phyloP scores from a whole-genome alignment of 2,888 invertebrate species.

The Oligia strigilis region DNA sequence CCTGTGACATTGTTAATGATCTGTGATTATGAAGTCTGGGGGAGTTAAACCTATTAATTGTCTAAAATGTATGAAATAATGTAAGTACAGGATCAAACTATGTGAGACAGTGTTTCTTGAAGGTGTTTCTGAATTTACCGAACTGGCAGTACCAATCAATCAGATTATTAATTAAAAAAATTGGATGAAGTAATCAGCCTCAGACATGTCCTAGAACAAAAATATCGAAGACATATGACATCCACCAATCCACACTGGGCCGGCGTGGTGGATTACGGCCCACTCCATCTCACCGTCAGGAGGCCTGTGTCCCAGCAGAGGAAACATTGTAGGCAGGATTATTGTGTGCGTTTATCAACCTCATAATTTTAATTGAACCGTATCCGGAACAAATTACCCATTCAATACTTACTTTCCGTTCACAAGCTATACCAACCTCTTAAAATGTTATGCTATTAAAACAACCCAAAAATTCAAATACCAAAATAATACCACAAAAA shows the following conservation, averaged over 20 bases:
- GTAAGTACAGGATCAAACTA: background rate
- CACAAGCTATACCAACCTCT: background rate
- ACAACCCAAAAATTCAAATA: background rate
- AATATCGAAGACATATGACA: background rate
- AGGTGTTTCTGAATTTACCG: background rate
- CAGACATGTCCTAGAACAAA: too few relatives aligned
- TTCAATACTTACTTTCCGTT: background rate
- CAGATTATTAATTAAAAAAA: too few relatives aligned
- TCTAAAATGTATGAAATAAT: background rate
- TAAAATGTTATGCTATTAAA: background rate
- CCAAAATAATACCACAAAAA: slow-evolving; percentile 1
- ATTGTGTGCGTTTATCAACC: background rate
- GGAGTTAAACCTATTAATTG: background rate
- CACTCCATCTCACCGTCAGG: background rate
- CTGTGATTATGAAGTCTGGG: background rate
- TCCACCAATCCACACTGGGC: background rate
- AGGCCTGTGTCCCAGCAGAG: background rate
- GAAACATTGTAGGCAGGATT: background rate
- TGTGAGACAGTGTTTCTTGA: background rate
- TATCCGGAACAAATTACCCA: too few relatives aligned
- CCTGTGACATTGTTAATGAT: slow-evolving; percentile 14
- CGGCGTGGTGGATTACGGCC: background rate
- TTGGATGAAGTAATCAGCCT: too few relatives aligned
- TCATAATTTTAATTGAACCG: background rate
- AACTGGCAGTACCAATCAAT: too few relatives aligned